Percentiles rank a stretch among this genome's conserved stretches.
Evolutionary conservation across 2,888 invertebrate species (phyloP).

Genomic region (Machimus rusticus): DNA sequence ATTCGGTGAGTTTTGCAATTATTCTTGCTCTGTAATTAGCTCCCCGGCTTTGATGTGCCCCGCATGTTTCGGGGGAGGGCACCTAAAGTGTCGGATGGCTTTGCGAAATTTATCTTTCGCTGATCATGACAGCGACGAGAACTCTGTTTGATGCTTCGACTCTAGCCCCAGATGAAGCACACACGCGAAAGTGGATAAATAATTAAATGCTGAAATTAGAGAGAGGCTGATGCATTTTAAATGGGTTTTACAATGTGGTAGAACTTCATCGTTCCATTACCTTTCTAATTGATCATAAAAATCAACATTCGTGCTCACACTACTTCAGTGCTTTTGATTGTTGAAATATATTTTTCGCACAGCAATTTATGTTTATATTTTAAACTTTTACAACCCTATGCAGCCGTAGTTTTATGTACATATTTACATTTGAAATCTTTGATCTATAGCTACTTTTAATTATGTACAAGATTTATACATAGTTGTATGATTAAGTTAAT

Average conservation of each 20-base stretch:
- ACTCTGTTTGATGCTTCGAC: neutral
- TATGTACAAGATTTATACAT: neutral
- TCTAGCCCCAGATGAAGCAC: neutral
- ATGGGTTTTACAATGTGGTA: neutral
- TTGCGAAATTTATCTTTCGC: neutral
- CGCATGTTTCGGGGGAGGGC: neutral
- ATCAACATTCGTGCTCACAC: neutral
- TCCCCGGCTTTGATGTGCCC: neutral
- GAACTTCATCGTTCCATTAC: neutral
- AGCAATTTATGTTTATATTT: neutral
- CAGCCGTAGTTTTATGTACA: neutral
- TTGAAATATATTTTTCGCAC: neutral
- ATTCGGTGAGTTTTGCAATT: neutral
- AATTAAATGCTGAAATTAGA: neutral
- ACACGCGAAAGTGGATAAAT: neutral
- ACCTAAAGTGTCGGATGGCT: neutral
- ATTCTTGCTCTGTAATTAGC: neutral
- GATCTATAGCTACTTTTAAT: neutral
- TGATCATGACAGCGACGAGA: neutral
- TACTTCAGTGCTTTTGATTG: neutral
- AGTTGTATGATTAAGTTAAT: too few relatives aligned
- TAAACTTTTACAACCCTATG: neutral
- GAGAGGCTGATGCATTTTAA: neutral
- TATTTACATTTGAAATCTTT: neutral
- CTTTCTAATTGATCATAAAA: neutral